Percentiles rank a stretch among this genome's conserved stretches.
Evolutionary conservation across 2,113 vertebrate genomes (phyloP).

Genomic region (Aplodontia rufa): DNA sequence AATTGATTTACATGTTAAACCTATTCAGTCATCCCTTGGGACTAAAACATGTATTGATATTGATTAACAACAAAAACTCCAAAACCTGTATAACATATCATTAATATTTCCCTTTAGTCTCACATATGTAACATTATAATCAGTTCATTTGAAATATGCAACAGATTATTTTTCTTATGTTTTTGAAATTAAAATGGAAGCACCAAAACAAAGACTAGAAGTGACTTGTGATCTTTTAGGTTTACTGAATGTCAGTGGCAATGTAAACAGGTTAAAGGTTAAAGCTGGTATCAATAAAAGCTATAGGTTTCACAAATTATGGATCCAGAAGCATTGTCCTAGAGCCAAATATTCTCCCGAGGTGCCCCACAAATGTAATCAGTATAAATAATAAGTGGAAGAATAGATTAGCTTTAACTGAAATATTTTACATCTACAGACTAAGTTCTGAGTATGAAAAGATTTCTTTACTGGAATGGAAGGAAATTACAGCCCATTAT

Average conservation of each 20-base stretch:
- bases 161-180: neutral
- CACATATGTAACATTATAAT: neutral
- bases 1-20: constrained; percentile 53
- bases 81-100: constrained; percentile 44
- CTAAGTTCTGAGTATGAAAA: neutral
- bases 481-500: neutral
- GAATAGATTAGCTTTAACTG: neutral
- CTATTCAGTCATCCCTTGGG: constrained; percentile 44
- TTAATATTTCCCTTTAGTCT: constrained; percentile 18
- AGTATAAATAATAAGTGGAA: neutral
- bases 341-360: neutral
- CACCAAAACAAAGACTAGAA: constrained; percentile 42
- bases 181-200: constrained; percentile 47
- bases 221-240: neutral
- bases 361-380: neutral
- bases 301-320: neutral
- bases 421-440: constrained; percentile 8
- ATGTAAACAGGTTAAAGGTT: neutral
- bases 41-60: constrained; percentile 62
- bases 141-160: neutral
- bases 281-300: neutral
- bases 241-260: neutral
- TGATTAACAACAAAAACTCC: neutral
- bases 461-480: neutral
- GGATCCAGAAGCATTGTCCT: neutral